Base-by-base conservation (phyloP, 2,888 invertebrate species). In the Patella caerulea region DNA sequence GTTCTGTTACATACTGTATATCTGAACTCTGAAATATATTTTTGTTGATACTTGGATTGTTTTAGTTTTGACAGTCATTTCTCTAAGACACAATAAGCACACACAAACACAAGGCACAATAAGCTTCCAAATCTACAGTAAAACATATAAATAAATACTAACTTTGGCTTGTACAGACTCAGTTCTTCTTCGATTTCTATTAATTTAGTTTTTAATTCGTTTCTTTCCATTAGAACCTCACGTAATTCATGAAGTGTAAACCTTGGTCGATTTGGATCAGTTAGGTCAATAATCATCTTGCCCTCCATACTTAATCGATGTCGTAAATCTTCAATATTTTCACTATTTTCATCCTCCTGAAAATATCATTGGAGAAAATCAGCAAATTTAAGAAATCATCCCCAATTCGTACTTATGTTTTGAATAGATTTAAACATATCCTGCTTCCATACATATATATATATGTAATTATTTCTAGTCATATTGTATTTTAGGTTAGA, bases 151-250 rank as follows among this genome's bases (percentile, higher is more conserved):
- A 19, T 9, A 81, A 71, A 19, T 9, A 81, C 88, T 84, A 88
- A 92, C 91, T 93, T 93, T 84, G 95, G 94, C 91, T 95, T 94
- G 89, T 95, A 94, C 76, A 94, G 93, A 83, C 95, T 95, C 83
- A 99, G 92, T 92, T 98, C 97, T 87, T 98, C 98, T 91, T 98
- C 97, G n/a, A 98, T 94, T 90, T 97, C 96, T 88, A 96, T 95
- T 75, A 99, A 95, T 89, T 95, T 94, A n/a, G 96, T 95, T 90
- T 98, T 97, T 76, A 98, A 93, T 90, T 97, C 96, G 92, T 98
- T 98, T 79, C 98, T 94, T 93, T 99, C 98, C 91, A 96, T 95
- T 52, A 97, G 92, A 83, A 98, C 96, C 87, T 96, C 96, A 86
- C 96, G 94, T 34, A 97, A 93, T 90, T 97, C 97, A 74, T 95